These are phyloP conservation scores for Anagrus nilaparvatae DNA, from an alignment of 1,140 invertebrate species.

Conservation along the genomic window DNA sequence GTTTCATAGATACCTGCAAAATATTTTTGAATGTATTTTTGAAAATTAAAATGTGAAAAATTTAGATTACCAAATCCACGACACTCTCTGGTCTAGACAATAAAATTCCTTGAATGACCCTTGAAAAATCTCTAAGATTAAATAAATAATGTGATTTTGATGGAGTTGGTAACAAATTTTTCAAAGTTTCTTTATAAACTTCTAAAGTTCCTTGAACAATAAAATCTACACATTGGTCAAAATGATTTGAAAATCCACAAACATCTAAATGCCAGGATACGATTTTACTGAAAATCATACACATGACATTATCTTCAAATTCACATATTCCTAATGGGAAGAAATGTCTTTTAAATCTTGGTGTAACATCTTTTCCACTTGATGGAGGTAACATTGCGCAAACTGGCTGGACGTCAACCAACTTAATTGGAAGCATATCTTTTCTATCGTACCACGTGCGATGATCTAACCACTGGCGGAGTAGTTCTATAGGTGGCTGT, in stretches of 20 bases:
- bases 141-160: constrained; percentile 91
- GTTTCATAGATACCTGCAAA: constrained; percentile 54
- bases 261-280: constrained; percentile 86
- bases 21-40: background rate
- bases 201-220: constrained; percentile 75
- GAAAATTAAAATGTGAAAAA: constrained; percentile 39
- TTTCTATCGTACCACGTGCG: constrained; percentile 86
- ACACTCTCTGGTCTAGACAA: constrained; percentile 25
- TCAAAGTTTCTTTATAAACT: constrained; percentile 73
- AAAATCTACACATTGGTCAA: constrained; percentile 75
- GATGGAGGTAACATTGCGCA: constrained; percentile 82
- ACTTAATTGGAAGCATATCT: constrained; percentile 69
- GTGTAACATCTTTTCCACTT: constrained; percentile 74
- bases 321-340: constrained; percentile 84
- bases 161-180: constrained; percentile 79
- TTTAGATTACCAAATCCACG: constrained; percentile 19
- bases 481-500: constrained; percentile 85
- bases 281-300: constrained; percentile 81
- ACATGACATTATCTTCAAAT: constrained; percentile 77
- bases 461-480: constrained; percentile 89
- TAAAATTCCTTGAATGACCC: constrained; percentile 67
- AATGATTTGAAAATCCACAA: constrained; percentile 82
- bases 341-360: constrained; percentile 87
- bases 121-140: constrained; percentile 86
- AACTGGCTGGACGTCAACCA: constrained; percentile 79